Conservation (phyloP, 2,888 invertebrate species). For the Agapetus fuscipes region DNA sequence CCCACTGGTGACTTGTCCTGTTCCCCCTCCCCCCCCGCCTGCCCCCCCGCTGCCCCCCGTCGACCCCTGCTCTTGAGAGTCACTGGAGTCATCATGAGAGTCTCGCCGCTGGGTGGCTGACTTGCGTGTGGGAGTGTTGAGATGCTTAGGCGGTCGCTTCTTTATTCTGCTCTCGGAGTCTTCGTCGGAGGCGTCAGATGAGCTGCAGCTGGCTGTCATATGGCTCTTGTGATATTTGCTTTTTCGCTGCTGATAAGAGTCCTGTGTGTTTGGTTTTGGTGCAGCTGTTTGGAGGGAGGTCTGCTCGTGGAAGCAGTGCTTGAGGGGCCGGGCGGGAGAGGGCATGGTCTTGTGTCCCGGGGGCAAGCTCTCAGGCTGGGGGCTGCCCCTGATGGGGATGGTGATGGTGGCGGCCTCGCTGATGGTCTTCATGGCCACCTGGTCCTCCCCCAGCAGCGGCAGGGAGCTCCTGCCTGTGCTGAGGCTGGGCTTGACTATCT, state of each 20-base stretch:
- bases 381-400: constrained; percentile 38
- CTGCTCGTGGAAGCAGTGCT: constrained; percentile 38
- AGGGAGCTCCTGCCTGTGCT: constrained; percentile 8
- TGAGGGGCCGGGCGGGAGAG: constrained; percentile 37
- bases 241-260: constrained; percentile 47
- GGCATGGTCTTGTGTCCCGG: constrained; percentile 51
- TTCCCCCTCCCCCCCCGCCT: constrained; percentile 13
- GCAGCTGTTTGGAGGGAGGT: constrained; percentile 15
- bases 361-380: constrained; percentile 27
- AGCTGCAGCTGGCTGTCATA: constrained; percentile 83
- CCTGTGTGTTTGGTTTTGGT: constrained; percentile 25
- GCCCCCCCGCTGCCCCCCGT: constrained; percentile 39
- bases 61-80: constrained; percentile 67
- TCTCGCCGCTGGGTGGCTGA: constrained; percentile 58
- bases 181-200: constrained; percentile 90
- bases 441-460: constrained; percentile 18
- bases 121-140: constrained; percentile 47
- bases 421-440: constrained; percentile 23
- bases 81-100: constrained; percentile 78
- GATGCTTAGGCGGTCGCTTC: constrained; percentile 65
- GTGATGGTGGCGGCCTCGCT: constrained; percentile 46
- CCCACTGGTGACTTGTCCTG: constrained; percentile 22
- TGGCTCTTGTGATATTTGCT: constrained; percentile 58
- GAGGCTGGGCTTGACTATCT: constrained; percentile 15
- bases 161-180: constrained; percentile 77